Evolutionary conservation across 2,113 vertebrate species (phyloP), one percentile per base, ranked within the genome.

Genomic region (Thunnus thynnus): DNA sequence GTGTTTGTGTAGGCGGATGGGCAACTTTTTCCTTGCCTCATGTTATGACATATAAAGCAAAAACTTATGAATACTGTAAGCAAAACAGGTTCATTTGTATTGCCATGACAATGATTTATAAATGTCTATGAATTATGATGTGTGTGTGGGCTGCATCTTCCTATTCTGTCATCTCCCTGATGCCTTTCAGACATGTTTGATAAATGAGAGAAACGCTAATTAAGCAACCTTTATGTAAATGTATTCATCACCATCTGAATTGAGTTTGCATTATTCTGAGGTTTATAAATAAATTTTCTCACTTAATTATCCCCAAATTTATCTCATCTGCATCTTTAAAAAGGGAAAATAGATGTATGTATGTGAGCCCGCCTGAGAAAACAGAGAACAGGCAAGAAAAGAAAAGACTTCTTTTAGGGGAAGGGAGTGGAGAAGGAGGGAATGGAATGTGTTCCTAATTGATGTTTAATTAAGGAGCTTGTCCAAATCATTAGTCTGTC

Each of bases 391-490:
- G 22, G 50, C 4, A 46, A 14, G 5, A 54, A 41, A 17, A 16
- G 36, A 11, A 41, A n/a, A 17, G 4, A 8, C 22, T 30, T 65
- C 41, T 63, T 64, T 54, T 18, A 17, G 48, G 5, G 8, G 36
- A 12, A 13, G 3, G 14, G 30, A 48, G 58, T 16, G 46, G 30
- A 70, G 58, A 64, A 57, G 36, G 70, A 82, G 72, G n/a, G 72
- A 88, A 89, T 84, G 85, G 51, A 86, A 91, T 86, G 79, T 68
- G 58, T 65, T 73, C 46, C 74, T 94, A 94, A 94, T 91, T 92
- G 92, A 89, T 90, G 78, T 93, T 94, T 93, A 94, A 95, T 95
- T 93, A 93, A 90, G 86, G 89, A 73, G 83, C 90, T 90, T 90
- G 94, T 94, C 86, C 76, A 71, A 88, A 86, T 91, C 88, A 94